Percentiles rank a stretch among this genome's conserved stretches.
These are phyloP conservation scores for Cercocebus atys DNA, from an alignment of 2,113 vertebrate genomes.

Conservation along the genomic window DNA sequence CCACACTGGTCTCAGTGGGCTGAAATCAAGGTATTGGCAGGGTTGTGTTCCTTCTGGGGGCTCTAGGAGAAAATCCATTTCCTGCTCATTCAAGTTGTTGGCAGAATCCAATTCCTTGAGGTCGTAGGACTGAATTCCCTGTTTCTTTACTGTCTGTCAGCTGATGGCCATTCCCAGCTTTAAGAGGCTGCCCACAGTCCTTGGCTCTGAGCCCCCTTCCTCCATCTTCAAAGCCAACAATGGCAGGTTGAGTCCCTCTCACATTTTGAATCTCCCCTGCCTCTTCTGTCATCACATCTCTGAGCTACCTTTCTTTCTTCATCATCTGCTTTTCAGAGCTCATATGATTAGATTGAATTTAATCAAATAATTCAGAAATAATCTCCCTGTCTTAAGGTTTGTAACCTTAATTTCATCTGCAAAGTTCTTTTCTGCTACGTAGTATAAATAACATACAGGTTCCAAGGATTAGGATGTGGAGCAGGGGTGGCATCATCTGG, in stretches of 20 bases:
- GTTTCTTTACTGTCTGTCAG: neutral
- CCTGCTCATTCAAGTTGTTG: slow-evolving; percentile 5
- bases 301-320: neutral
- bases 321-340: neutral
- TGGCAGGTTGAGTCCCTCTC: neutral
- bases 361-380: neutral
- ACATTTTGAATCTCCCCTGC: neutral
- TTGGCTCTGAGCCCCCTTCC: neutral
- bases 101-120: neutral
- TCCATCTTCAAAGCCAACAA: neutral
- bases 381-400: neutral
- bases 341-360: neutral
- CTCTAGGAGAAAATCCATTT: neutral
- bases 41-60: neutral
- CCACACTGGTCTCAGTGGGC: neutral
- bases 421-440: slow-evolving; percentile 35
- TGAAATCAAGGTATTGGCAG: neutral
- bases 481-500: neutral
- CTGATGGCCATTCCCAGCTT: neutral
- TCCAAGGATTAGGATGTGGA: neutral
- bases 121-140: neutral
- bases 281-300: neutral
- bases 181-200: neutral
- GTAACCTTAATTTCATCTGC: slow-evolving; percentile 29
- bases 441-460: slow-evolving; percentile 1